Conservation (phyloP, 35 echinoderm and acorn worm genomes). For the Patiria miniata region DNA sequence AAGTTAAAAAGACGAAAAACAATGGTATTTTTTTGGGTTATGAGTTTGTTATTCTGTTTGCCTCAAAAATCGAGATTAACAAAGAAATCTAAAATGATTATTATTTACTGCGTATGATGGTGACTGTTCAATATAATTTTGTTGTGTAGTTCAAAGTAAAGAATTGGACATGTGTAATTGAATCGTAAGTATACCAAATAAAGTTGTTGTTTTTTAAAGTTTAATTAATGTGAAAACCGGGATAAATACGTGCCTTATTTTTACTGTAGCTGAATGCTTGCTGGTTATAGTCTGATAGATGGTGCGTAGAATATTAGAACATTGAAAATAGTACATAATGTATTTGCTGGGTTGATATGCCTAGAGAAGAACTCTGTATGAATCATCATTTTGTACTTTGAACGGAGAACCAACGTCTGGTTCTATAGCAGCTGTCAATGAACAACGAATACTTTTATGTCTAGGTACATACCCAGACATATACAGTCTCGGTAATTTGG, state of each 20-base stretch:
- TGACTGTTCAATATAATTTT: constrained; percentile 3
- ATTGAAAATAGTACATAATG: not conserved
- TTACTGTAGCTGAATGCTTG: not conserved
- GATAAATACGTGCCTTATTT: constrained; percentile 7
- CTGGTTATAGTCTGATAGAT: not conserved
- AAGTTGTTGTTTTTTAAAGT: not conserved
- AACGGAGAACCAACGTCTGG: not conserved
- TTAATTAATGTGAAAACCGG: not conserved
- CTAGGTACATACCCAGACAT: no score
- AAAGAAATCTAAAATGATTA: not conserved
- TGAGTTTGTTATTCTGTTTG: constrained; percentile 23
- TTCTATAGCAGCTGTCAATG: no score
- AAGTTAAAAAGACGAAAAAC: not conserved
- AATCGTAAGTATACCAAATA: constrained; percentile 29
- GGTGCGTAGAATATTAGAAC: not conserved
- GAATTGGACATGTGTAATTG: not conserved
- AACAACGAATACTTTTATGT: no score
- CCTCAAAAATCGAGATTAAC: constrained; percentile 19
- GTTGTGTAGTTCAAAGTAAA: not conserved
- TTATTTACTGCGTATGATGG: constrained; percentile 26
- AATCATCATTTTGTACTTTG: constrained; percentile 12
- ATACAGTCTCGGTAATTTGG: no score
- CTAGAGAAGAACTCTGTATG: not conserved
- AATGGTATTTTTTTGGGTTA: not conserved
- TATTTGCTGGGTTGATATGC: not conserved